Evolutionary conservation across 1,140 invertebrate genomes (phyloP).

Genomic region (Amyelois transitella): DNA sequence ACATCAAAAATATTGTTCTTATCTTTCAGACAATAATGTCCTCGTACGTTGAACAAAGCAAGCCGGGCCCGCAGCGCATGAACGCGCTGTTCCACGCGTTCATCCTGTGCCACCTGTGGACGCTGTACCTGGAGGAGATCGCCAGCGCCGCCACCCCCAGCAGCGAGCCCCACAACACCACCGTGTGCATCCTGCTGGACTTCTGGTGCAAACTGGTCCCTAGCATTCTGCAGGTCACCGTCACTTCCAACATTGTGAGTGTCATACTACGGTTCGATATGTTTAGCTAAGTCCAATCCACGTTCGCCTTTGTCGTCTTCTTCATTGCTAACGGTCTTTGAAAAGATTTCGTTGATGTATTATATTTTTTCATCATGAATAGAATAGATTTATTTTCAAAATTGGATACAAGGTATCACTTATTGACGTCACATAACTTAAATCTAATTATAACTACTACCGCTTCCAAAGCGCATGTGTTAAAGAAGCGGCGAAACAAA

Average conservation of each 20-base stretch:
- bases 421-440: too few relatives aligned
- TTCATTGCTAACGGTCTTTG: too few relatives aligned
- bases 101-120: conserved; percentile 95
- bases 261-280: background rate
- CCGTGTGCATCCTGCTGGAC: conserved; percentile 92
- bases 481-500: too few relatives aligned
- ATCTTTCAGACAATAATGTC: conserved; percentile 84
- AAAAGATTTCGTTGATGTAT: too few relatives aligned
- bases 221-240: conserved; percentile 93
- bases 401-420: too few relatives aligned
- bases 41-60: conserved; percentile 97
- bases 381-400: too few relatives aligned
- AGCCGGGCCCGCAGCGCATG: conserved; percentile 93
- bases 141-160: conserved; percentile 80
- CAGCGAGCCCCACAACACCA: conserved; percentile 81
- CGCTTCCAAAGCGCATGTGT: too few relatives aligned
- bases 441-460: too few relatives aligned
- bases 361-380: too few relatives aligned
- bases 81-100: conserved; percentile 90
- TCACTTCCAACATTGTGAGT: conserved; percentile 93
- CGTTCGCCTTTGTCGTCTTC: too few relatives aligned
- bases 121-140: conserved; percentile 96
- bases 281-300: too few relatives aligned
- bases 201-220: conserved; percentile 99
- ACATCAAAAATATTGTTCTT: too few relatives aligned